Evolutionary conservation across 2,113 vertebrate genomes (phyloP).

Genomic region (Gymnocephalus cernua): DNA sequence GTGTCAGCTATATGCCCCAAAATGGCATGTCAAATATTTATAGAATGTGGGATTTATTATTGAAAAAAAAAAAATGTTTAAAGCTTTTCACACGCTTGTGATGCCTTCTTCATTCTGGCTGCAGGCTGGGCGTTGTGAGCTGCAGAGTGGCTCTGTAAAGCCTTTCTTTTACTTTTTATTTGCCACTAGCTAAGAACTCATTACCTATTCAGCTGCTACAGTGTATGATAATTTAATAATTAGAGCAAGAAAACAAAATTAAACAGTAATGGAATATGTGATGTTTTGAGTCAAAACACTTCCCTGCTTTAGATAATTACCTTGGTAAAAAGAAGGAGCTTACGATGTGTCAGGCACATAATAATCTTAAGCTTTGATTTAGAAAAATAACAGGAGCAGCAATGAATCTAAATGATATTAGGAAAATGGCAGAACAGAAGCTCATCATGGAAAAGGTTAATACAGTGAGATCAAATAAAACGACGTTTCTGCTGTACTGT

Average conservation of each 20-base stretch:
- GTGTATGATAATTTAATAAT: conserved; percentile 58
- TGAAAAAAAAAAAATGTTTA: not conserved
- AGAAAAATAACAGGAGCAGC: not conserved
- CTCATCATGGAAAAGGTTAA: not conserved
- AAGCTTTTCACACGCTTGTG: not conserved
- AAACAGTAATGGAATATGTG: conserved; percentile 52
- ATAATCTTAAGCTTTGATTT: conserved; percentile 25
- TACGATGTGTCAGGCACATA: not conserved
- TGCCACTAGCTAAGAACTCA: conserved; percentile 39
- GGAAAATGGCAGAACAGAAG: not conserved
- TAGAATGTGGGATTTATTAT: conserved; percentile 30
- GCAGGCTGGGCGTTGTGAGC: conserved; percentile 2
- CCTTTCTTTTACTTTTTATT: conserved; percentile 8
- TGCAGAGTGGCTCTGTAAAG: not conserved
- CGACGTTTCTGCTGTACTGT: not conserved
- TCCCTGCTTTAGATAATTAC: conserved; percentile 27
- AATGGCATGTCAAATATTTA: conserved; percentile 22
- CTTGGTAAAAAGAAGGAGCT: not conserved
- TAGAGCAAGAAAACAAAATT: conserved; percentile 52
- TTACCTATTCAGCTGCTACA: conserved; percentile 36
- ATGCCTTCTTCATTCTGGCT: conserved; percentile 1
- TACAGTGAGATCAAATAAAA: not conserved
- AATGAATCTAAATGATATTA: conserved; percentile 13
- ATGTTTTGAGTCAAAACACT: conserved; percentile 35
- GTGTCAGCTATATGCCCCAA: conserved; percentile 7